Evolutionary conservation across 1,140 invertebrate species (phyloP).

Genomic region (Dendrolimus kikuchii): DNA sequence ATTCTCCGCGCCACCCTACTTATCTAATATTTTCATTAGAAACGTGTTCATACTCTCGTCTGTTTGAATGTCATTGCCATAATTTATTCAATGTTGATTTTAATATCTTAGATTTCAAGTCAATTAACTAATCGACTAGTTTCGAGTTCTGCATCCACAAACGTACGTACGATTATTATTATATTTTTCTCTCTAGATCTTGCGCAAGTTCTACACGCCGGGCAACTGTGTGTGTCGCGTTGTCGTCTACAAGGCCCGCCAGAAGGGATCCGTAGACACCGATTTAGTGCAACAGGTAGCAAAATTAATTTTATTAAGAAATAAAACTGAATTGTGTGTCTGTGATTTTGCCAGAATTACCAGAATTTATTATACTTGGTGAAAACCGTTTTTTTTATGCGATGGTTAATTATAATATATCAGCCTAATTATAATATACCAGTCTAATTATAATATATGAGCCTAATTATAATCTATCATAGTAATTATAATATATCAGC

Average conservation of each 20-base stretch:
- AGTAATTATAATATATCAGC: too few relatives aligned
- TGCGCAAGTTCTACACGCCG: constrained; percentile 61
- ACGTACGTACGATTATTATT: background rate
- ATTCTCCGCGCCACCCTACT: too few relatives aligned
- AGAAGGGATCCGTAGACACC: constrained; percentile 31
- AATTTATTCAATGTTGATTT: background rate
- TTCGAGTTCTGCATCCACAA: background rate
- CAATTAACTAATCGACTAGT: background rate
- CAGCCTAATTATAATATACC: too few relatives aligned
- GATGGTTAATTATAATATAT: too few relatives aligned
- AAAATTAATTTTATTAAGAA: too few relatives aligned
- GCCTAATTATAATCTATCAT: too few relatives aligned
- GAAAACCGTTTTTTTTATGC: too few relatives aligned
- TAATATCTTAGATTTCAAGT: background rate
- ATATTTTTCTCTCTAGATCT: constrained; percentile 23
- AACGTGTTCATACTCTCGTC: too few relatives aligned
- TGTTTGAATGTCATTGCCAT: background rate
- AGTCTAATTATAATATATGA: background rate
- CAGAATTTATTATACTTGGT: too few relatives aligned
- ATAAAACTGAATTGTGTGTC: too few relatives aligned
- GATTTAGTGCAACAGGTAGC: constrained; percentile 35
- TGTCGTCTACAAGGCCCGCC: constrained; percentile 42
- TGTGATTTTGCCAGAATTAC: too few relatives aligned
- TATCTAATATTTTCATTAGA: too few relatives aligned
- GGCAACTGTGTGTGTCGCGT: constrained; percentile 61